Percentiles rank a stretch among this genome's conserved stretches.
Conservation (phyloP, 64 coral and sea anemone genomes). For the Porites australiensis region DNA sequence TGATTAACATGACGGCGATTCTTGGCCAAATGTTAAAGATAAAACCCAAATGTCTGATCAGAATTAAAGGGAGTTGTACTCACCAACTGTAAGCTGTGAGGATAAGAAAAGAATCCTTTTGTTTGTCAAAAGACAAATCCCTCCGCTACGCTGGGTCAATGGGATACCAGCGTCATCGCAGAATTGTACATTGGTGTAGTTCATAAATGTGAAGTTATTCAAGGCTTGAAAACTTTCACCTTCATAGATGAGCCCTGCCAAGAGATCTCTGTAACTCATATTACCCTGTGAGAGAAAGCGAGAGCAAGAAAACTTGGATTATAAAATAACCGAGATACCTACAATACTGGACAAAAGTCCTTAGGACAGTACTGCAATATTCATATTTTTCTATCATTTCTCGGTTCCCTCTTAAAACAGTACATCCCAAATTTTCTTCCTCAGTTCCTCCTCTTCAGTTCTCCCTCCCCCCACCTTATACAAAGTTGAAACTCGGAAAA, state of each 20-base stretch:
- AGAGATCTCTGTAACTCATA: slow-evolving; percentile 80
- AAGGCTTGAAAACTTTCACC: slow-evolving; percentile 77
- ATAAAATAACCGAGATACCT: no score
- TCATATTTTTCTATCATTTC: no score
- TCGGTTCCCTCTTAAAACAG: no score
- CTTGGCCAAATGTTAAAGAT: no score
- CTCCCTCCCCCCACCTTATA: no score
- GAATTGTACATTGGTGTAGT: slow-evolving; percentile 63
- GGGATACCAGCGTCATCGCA: slow-evolving; percentile 42
- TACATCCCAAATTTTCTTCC: no score
- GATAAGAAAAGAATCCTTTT: slow-evolving; percentile 84
- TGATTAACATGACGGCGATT: no score
- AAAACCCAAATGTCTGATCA: no score
- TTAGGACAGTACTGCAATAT: no score
- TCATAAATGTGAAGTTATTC: slow-evolving; percentile 69
- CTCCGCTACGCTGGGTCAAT: slow-evolving; percentile 34
- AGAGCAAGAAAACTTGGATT: background rate
- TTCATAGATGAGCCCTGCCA: slow-evolving; percentile 78
- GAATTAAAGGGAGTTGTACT: background rate
- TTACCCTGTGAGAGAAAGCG: slow-evolving; percentile 58
- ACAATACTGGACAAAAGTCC: no score
- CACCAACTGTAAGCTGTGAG: slow-evolving; percentile 71
- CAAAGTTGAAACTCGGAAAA: no score
- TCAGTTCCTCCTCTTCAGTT: no score
- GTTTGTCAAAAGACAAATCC: slow-evolving; percentile 82